Evolutionary conservation across 1,140 invertebrate species (phyloP).

Genomic region (Zaprionus davidi): DNA sequence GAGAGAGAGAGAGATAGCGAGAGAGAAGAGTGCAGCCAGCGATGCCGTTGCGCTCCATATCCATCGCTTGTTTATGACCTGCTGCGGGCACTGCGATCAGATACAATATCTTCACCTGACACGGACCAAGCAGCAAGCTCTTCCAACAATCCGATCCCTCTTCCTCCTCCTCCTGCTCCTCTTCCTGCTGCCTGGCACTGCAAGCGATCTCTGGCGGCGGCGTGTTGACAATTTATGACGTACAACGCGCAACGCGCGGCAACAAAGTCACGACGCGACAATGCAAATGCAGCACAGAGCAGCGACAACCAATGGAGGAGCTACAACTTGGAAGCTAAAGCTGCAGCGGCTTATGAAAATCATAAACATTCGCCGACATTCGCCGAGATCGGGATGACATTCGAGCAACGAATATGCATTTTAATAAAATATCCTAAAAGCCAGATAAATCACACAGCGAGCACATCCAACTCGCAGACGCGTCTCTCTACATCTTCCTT

Average conservation of each 20-base stretch:
- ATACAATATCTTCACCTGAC: conserved; percentile 79
- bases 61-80: conserved; percentile 72
- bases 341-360: conserved; percentile 78
- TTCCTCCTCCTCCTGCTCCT: not conserved
- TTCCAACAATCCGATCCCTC: not conserved
- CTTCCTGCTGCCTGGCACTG: not conserved
- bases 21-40: conserved; percentile 19
- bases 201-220: conserved; percentile 1
- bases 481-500: not conserved
- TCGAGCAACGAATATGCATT: conserved; percentile 84
- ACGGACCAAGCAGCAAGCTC: conserved; percentile 31
- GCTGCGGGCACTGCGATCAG: conserved; percentile 71
- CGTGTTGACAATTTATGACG: conserved; percentile 80
- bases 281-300: conserved; percentile 13
- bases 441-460: conserved; percentile 79
- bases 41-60: conserved; percentile 38
- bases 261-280: conserved; percentile 43
- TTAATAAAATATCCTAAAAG: conserved; percentile 84
- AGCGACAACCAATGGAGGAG: conserved; percentile 24
- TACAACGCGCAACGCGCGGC: conserved; percentile 43
- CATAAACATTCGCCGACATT: conserved; percentile 83
- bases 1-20: not conserved
- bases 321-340: not conserved
- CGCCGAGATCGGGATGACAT: conserved; percentile 65
- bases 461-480: not conserved